phyloP scores from a whole-genome alignment of 2,113 vertebrate species.

The Bubo scandiacus region DNA sequence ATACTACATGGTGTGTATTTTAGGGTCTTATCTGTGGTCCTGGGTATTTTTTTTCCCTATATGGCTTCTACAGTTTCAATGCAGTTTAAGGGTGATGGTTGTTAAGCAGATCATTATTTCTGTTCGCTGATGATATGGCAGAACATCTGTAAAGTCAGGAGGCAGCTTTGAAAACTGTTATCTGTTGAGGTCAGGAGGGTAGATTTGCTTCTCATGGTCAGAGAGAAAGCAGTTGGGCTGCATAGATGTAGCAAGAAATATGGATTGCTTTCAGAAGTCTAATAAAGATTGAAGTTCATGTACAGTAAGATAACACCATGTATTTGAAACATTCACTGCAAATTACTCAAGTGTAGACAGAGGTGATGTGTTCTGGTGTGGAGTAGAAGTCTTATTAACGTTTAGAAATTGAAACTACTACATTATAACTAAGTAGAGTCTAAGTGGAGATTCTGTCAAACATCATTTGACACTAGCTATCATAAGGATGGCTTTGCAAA shows the following conservation, averaged over 20 bases:
- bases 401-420: background rate
- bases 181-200: background rate
- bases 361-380: background rate
- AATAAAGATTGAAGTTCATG: accelerated
- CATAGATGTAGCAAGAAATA: background rate
- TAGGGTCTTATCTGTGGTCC: background rate
- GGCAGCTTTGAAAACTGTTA: background rate
- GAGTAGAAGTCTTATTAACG: background rate
- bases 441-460: background rate
- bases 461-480: background rate
- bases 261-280: background rate
- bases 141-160: background rate
- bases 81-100: background rate
- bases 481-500: background rate
- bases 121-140: background rate
- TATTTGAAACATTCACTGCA: background rate
- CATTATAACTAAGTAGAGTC: background rate
- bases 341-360: background rate
- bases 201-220: background rate
- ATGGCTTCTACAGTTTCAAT: background rate
- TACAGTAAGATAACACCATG: background rate
- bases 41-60: background rate
- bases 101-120: background rate
- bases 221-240: background rate
- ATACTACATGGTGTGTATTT: background rate